Percentiles rank a stretch among this genome's conserved stretches.
Evolutionary conservation across 2,888 invertebrate genomes (phyloP).

Genomic region (Drosophila setosimentum): DNA sequence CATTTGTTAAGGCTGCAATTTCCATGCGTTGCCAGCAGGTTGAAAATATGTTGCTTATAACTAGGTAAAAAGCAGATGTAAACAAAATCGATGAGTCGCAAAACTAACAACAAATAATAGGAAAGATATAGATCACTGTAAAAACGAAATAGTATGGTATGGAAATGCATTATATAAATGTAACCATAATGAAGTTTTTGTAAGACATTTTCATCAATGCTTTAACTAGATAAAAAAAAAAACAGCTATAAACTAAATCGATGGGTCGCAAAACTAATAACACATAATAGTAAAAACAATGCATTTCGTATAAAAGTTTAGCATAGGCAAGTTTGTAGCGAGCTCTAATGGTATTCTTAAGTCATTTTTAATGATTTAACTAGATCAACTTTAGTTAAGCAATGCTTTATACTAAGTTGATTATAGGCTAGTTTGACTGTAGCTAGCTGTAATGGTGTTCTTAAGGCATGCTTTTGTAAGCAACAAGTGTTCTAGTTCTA

Average conservation of each 20-base stretch:
- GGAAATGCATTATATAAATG: neutral
- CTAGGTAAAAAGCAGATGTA: neutral
- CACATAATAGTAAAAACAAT: neutral
- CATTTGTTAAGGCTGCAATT: slow-evolving; percentile 21
- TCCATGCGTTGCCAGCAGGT: slow-evolving; percentile 2
- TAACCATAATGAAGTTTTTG: neutral
- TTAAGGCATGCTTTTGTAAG: neutral
- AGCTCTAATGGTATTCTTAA: neutral
- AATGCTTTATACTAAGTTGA: too few species aligned
- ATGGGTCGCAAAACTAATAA: neutral
- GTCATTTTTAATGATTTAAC: too few species aligned
- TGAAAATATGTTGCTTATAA: neutral
- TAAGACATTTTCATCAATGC: neutral
- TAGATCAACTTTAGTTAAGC: too few species aligned
- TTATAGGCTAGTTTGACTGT: neutral
- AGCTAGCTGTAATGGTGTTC: neutral
- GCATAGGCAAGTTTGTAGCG: neutral
- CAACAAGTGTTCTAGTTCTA: slow-evolving; percentile 16
- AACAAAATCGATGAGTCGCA: neutral
- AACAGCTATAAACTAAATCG: neutral
- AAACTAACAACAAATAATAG: neutral
- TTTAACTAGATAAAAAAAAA: neutral
- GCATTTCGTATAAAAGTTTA: too few species aligned
- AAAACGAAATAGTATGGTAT: neutral
- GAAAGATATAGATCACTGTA: neutral